phyloP scores from a whole-genome alignment of 2,113 vertebrate species.

The Nerophis lumbriciformis region DNA sequence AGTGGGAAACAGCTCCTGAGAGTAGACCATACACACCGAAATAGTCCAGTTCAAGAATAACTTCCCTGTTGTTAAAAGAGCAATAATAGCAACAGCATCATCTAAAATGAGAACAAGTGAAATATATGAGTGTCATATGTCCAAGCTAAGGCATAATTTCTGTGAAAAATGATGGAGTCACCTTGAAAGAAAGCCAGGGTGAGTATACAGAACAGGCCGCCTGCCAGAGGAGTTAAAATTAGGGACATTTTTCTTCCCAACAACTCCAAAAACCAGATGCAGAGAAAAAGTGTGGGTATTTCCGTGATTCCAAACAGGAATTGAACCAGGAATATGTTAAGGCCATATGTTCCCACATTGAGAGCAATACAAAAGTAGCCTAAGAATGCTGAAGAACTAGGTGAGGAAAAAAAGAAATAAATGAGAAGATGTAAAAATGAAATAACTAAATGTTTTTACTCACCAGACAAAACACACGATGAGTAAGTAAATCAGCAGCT shows the following conservation, averaged over 20 bases:
- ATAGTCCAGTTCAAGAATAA: constrained; percentile 48
- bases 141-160: background rate
- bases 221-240: constrained; percentile 25
- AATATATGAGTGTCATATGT: background rate
- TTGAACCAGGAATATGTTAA: constrained; percentile 47
- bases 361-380: constrained; percentile 48
- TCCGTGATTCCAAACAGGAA: constrained; percentile 50
- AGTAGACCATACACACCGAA: constrained; percentile 53
- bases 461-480: constrained; percentile 52
- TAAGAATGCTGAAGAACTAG: constrained; percentile 58
- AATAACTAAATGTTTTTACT: background rate
- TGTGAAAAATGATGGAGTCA: constrained; percentile 15
- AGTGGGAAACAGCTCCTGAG: constrained; percentile 67
- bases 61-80: constrained; percentile 48
- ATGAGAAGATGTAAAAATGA: background rate
- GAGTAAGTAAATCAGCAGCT: constrained; percentile 50
- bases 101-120: constrained; percentile 27
- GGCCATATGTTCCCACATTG: constrained; percentile 46
- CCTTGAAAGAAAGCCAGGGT: constrained; percentile 57
- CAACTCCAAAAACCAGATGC: constrained; percentile 52
- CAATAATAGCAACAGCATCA: constrained; percentile 29
- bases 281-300: constrained; percentile 47
- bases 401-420: background rate
- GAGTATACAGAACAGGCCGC: constrained; percentile 37
- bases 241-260: constrained; percentile 56